Evolutionary conservation across 2,113 vertebrate species (phyloP), one percentile per base, ranked within the genome.

Genomic region (Lampris megalopsis): DNA sequence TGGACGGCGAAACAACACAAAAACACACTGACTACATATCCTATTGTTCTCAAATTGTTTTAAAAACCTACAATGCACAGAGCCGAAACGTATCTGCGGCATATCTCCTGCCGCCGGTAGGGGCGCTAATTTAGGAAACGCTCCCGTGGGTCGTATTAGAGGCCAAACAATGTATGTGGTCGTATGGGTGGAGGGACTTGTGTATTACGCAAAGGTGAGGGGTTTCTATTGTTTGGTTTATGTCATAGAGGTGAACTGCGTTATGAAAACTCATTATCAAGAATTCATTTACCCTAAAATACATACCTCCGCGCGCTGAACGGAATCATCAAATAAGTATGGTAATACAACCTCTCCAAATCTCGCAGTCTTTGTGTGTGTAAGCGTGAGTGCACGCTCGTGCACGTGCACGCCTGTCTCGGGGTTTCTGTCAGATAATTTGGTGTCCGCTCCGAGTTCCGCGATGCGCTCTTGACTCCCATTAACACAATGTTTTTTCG

Each of bases 401-500:
- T 59, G 24, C 38, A 8, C 37, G n/a, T 59, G 35, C 9, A 9
- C 43, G 43, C 43, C 43, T 7, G 2, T 45, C 43, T 45, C 43
- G 1, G 43, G 2, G 2, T 45, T 53, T 53, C 11, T 10, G 50
- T 53, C 11, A 1, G 50, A 53, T 53, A 53, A 53, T 53, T 37
- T 58, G 50, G 35, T 58, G 35, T 36, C 56, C 37, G n/a, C 7
- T 58, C 56, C 2, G 37, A 47, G 40, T 52, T 52, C 49, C 41
- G 38, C 47, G 49, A 71, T 43, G 41, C 3, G 41, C 40, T 52
- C 47, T 60, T 70, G 49, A 78, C 57, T 73, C 54, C 42, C 43
- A 63, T 69, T 63, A 65, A 5, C 54, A 43, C n/a, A n/a, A 41
- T 52, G 66, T 68, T 42, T 53, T 63, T 64, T 57, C n/a, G 11